Percentiles rank a stretch among this genome's conserved stretches.
These are phyloP conservation scores for Poeciliopsis turrubarensis DNA, from an alignment of 2,113 vertebrate species.

Conservation along the genomic window DNA sequence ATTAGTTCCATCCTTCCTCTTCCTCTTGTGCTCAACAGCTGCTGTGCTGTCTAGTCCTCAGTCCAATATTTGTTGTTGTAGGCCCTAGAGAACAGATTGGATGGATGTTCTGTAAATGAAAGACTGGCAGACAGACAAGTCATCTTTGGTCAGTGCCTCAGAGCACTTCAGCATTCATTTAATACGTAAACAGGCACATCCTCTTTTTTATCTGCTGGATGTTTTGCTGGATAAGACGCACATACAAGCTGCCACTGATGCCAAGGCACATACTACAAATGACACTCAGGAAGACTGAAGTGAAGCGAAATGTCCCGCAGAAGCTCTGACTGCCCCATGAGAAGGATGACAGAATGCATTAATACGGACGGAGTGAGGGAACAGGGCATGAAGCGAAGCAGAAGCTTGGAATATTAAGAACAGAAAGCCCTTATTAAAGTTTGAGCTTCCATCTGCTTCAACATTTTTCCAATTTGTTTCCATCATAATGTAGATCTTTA, in stretches of 20 bases:
- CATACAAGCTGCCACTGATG: constrained; percentile 25
- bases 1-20: constrained; percentile 15
- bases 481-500: constrained; percentile 25
- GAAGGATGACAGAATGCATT: constrained; percentile 41
- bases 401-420: constrained; percentile 48
- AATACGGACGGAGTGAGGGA: constrained; percentile 37
- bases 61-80: constrained; percentile 42
- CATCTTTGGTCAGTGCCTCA: constrained; percentile 59
- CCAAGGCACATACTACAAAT: constrained; percentile 25
- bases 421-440: constrained; percentile 54
- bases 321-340: constrained; percentile 19
- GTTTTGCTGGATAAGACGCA: constrained; percentile 16
- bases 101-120: constrained; percentile 55
- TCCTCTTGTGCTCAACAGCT: constrained; percentile 16
- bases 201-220: constrained; percentile 48
- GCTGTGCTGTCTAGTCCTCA: constrained; percentile 11
- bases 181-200: constrained; percentile 24
- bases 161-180: constrained; percentile 50
- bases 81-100: constrained; percentile 41
- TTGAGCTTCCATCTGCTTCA: constrained; percentile 51
- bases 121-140: constrained; percentile 59
- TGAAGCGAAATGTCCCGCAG: constrained; percentile 22
- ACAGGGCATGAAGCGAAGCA: constrained; percentile 6
- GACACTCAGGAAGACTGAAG: constrained; percentile 27
- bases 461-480: constrained; percentile 34